Percentiles rank a stretch among this genome's conserved stretches.
Conservation (phyloP, 2,113 vertebrate species). For the Spheniscus mendiculus region DNA sequence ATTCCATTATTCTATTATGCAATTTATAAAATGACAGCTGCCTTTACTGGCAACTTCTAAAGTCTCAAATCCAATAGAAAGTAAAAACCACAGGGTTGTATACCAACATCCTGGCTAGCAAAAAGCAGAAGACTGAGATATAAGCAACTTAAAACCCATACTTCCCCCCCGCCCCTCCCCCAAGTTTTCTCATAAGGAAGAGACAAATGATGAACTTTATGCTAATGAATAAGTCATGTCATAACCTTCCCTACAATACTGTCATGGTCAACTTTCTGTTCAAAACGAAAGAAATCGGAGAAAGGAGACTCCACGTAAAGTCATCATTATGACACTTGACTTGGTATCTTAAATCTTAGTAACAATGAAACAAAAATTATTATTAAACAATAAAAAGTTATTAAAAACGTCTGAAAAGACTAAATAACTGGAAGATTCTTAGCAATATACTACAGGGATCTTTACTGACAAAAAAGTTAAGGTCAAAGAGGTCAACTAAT, state of each 20-base stretch:
- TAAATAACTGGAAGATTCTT: not conserved
- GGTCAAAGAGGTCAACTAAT: not conserved
- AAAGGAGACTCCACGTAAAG: not conserved
- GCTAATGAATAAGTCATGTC: not conserved
- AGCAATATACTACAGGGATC: not conserved
- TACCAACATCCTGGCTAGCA: not conserved
- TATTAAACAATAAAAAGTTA: not conserved
- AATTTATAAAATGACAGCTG: not conserved
- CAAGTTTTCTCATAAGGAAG: not conserved
- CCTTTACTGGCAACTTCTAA: not conserved
- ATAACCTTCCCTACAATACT: not conserved
- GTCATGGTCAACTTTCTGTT: not conserved
- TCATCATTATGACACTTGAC: not conserved
- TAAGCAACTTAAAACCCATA: accelerated
- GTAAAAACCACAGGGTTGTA: not conserved
- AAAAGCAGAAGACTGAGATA: not conserved
- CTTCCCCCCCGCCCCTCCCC: too few species aligned
- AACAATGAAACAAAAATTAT: not conserved
- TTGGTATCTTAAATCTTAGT: not conserved
- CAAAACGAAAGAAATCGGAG: not conserved
- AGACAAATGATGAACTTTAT: not conserved
- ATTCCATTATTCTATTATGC: not conserved
- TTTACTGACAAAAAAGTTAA: not conserved
- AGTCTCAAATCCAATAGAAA: not conserved
- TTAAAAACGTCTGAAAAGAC: not conserved